Percentiles rank a stretch among this genome's conserved stretches.
These are phyloP conservation scores for Allacma fusca DNA, from an alignment of 2,888 invertebrate genomes.

Conservation along the genomic window DNA sequence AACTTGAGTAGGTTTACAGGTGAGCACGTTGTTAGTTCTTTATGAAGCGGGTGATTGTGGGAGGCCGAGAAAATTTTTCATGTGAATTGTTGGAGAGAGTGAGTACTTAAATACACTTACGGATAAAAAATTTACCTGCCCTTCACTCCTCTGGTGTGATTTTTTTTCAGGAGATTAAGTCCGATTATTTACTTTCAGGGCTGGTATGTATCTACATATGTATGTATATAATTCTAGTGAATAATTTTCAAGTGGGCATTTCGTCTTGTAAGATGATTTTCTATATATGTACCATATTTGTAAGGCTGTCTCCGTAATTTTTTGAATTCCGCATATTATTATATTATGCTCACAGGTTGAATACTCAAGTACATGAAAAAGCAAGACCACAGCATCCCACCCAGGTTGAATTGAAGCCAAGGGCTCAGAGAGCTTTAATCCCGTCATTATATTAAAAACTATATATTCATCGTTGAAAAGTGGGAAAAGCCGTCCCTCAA, in stretches of 20 bases:
- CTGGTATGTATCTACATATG: too few species aligned
- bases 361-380: not conserved
- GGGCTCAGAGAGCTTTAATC: conserved; percentile 11
- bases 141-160: not conserved
- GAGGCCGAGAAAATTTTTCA: not conserved
- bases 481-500: not conserved
- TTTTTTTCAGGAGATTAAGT: conserved; percentile 2
- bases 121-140: not conserved
- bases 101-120: not conserved
- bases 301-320: not conserved
- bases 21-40: too few species aligned
- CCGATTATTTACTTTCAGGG: conserved; percentile 11
- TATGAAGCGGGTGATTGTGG: not conserved
- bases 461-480: conserved; percentile 37
- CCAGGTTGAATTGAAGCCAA: conserved; percentile 36
- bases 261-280: too few species aligned
- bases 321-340: not conserved
- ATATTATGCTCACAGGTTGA: conserved; percentile 7
- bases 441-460: conserved; percentile 25
- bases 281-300: too few species aligned
- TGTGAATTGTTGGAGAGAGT: not conserved
- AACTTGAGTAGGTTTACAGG: too few species aligned
- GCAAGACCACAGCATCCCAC: conserved; percentile 31
- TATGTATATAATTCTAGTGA: not conserved
- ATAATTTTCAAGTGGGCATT: not conserved